These are phyloP conservation scores for Bombus sylvicola DNA, from an alignment of 1,140 invertebrate genomes.

Conservation along the genomic window DNA sequence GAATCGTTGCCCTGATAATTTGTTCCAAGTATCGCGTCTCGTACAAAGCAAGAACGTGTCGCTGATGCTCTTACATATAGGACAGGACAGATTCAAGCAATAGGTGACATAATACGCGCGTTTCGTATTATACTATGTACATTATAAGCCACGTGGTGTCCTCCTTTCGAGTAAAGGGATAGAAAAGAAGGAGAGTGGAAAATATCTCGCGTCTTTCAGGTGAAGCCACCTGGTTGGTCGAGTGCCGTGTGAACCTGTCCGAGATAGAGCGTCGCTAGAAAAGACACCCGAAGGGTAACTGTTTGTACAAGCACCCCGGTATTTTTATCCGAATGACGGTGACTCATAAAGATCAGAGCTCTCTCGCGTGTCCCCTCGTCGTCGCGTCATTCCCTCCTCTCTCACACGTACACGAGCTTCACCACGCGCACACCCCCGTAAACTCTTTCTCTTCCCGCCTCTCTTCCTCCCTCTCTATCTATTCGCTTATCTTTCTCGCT, in stretches of 20 bases:
- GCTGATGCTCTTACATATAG: too few species aligned
- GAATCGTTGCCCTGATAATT: too few species aligned
- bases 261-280: conserved; percentile 58
- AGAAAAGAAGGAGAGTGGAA: not conserved
- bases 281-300: conserved; percentile 73
- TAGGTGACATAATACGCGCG: conserved; percentile 31
- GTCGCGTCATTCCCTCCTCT: conserved; percentile 35
- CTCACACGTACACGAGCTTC: conserved; percentile 21
- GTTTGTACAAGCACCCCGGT: conserved; percentile 75
- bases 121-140: conserved; percentile 1
- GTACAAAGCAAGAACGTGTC: too few species aligned
- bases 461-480: too few species aligned
- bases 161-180: conserved; percentile 22
- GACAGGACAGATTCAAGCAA: not conserved
- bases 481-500: not conserved
- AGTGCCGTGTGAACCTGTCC: conserved; percentile 71
- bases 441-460: conserved; percentile 25
- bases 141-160: not conserved
- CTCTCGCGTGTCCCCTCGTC: conserved; percentile 54
- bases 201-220: conserved; percentile 57
- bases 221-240: conserved; percentile 67
- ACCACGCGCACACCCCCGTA: conserved; percentile 37
- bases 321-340: conserved; percentile 75
- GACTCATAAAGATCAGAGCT: conserved; percentile 75
- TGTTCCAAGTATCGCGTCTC: too few species aligned